Base-by-base conservation (phyloP, 2,797 vertebrate species). In the Platyrinchus mystaceus region DNA sequence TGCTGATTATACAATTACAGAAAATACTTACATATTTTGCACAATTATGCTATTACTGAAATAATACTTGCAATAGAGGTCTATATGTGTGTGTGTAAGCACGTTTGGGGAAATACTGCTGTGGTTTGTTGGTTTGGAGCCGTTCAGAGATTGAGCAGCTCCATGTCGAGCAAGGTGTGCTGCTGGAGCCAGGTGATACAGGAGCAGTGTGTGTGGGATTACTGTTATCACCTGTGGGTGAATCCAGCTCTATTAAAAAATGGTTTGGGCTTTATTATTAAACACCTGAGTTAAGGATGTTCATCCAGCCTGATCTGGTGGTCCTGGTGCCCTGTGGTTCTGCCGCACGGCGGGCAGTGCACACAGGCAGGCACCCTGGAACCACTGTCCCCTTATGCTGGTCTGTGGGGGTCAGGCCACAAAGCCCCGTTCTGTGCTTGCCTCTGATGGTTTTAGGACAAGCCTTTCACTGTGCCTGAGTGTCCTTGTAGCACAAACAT, bases 1-100 rank as follows among this genome's bases (percentile, higher is more conserved):
- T 36, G 44, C 47, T 93, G 86, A 95, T 96, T 95, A 91, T 93
- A 90, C 91, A 90, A 84, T 94, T 95, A 93, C 2, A 82, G 91
- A 95, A 93, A 90, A 94, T 79, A 58, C 87, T 90, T 82, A 77
- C 58, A 52, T 88, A 28, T 90, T 95, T 94, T 80, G 75, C 88
- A 83, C 90, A 92, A 80, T 96, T 94, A 94, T 56, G 78, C 84
- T 53, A 30, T 93, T 94, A 80, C 79, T 80, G 86, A 87, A 89
- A 87, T 90, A 93, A 90, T 80, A 59, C 84, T 81, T 4, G 17
- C 89, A 82, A 24, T 32, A 93, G 74, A 84, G 20, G 30, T 36
- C 0, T 43, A 20, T 37, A 44, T 50, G 55, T 41, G 26, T 24
- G 52, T 47, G 22, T 19, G 14, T 67, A 36, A 73, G 59, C 74